Evolutionary conservation across 2,113 vertebrate genomes (phyloP).

Genomic region (Ondatra zibethicus): DNA sequence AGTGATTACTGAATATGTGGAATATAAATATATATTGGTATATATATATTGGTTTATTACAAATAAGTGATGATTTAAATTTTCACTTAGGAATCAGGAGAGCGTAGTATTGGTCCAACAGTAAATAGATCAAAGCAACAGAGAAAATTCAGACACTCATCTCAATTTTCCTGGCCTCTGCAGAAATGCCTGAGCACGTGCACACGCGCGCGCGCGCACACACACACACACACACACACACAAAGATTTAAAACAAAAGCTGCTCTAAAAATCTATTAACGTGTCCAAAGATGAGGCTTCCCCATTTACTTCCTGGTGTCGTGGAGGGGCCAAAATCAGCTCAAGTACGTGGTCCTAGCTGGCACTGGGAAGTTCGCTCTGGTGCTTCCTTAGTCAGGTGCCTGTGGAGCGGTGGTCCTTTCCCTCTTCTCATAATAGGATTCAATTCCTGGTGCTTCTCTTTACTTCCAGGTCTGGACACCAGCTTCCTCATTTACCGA

Average conservation of each 20-base stretch:
- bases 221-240: no score
- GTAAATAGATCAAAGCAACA: constrained; percentile 11
- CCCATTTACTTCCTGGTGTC: neutral
- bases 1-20: neutral
- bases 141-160: constrained; percentile 47
- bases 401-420: neutral
- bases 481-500: neutral
- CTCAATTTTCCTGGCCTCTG: no score
- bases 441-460: neutral
- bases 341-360: fast-evolving
- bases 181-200: no score
- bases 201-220: fast-evolving
- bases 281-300: neutral
- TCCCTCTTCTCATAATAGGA: neutral
- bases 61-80: neutral
- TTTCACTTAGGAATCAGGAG: constrained; percentile 29
- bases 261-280: neutral
- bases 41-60: neutral
- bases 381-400: no score
- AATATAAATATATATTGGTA: no score
- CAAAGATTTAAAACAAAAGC: no score
- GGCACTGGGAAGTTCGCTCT: neutral
- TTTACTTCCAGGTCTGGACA: neutral
- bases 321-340: neutral
- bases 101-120: neutral